phyloP scores from a whole-genome alignment of 2,797 vertebrate genomes.

The Furcifer pardalis region DNA sequence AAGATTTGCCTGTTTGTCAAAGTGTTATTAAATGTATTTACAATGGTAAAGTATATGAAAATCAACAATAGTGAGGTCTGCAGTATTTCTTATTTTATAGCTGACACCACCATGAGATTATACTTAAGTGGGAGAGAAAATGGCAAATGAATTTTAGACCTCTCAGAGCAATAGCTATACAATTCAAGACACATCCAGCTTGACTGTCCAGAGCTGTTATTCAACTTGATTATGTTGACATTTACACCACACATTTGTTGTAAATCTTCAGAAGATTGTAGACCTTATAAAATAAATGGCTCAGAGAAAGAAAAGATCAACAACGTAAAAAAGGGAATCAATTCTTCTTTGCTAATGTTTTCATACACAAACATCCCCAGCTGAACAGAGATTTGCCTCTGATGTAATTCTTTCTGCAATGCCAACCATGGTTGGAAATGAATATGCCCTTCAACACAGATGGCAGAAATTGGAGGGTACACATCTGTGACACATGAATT shows the following conservation, averaged over 20 bases:
- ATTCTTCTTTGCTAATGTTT: slow-evolving; percentile 10
- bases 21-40: slow-evolving; percentile 43
- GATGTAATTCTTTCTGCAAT: background rate
- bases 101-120: slow-evolving; percentile 25
- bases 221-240: slow-evolving; percentile 42
- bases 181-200: background rate
- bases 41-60: slow-evolving; percentile 32
- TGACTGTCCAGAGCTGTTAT: slow-evolving; percentile 28
- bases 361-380: background rate
- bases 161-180: slow-evolving; percentile 6
- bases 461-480: background rate
- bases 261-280: slow-evolving; percentile 53
- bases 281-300: slow-evolving; percentile 8
- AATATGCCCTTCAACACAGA: background rate
- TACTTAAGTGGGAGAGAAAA: slow-evolving; percentile 7
- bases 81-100: slow-evolving; percentile 44
- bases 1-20: slow-evolving; percentile 51
- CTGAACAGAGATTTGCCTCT: background rate
- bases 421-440: background rate
- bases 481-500: background rate
- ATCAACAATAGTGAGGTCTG: slow-evolving; percentile 3
- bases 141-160: slow-evolving; percentile 33
- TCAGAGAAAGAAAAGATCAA: slow-evolving; percentile 21
- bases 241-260: slow-evolving; percentile 46
- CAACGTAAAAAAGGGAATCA: slow-evolving; percentile 10